A percentile compares a stretch with the other conserved stretches of the same genome.
phyloP scores from a whole-genome alignment of 1,140 invertebrate species.

The Cepaea nemoralis region DNA sequence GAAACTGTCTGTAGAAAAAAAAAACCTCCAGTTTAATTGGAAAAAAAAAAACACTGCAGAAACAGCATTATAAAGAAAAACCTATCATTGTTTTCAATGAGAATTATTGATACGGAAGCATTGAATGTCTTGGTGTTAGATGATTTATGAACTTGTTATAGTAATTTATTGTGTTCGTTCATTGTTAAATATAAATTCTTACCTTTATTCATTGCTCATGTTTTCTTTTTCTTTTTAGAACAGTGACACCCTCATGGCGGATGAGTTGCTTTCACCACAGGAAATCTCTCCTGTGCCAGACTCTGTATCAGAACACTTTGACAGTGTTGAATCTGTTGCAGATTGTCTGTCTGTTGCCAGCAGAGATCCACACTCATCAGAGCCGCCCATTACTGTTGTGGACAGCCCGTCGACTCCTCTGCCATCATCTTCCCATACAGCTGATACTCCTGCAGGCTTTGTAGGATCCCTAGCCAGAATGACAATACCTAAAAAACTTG shows the following conservation, averaged over 20 bases:
- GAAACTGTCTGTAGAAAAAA: too few relatives aligned
- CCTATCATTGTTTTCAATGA: too few relatives aligned
- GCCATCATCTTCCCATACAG: neutral
- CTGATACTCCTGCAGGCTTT: slow-evolving; percentile 21
- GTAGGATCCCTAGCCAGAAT: slow-evolving; percentile 19
- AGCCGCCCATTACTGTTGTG: neutral
- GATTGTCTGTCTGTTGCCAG: neutral
- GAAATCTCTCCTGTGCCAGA: slow-evolving; percentile 21
- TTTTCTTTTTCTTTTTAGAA: too few relatives aligned
- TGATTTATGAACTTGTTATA: too few relatives aligned
- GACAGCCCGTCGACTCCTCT: neutral
- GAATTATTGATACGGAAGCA: too few relatives aligned
- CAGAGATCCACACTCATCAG: neutral
- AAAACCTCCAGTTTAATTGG: too few relatives aligned
- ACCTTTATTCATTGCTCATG: too few relatives aligned
- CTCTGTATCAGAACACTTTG: slow-evolving; percentile 19
- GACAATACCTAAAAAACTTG: neutral
- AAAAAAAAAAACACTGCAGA: too few relatives aligned
- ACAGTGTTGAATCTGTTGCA: slow-evolving; percentile 9
- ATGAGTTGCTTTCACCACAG: slow-evolving; percentile 8
- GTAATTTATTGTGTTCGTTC: too few relatives aligned
- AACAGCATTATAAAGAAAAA: too few relatives aligned
- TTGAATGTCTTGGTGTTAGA: too few relatives aligned
- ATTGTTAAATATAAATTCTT: too few relatives aligned
- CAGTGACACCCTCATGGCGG: slow-evolving; percentile 17